Evolutionary conservation across 1,140 invertebrate species (phyloP).

Genomic region (Leptopilina clavipes): DNA sequence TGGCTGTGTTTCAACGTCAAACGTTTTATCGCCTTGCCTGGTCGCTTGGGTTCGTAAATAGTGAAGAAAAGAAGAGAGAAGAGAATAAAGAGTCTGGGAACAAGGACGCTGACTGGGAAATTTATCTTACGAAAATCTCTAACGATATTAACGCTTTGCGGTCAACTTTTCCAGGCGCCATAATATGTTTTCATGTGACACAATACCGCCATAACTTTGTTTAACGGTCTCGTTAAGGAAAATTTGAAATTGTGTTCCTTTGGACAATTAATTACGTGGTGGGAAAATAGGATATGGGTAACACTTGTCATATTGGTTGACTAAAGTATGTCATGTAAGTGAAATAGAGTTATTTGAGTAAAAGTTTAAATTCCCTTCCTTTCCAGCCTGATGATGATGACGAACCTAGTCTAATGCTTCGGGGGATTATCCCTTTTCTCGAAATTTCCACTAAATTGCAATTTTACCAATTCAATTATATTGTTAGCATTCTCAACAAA

Average conservation of each 20-base stretch:
- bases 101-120: background rate
- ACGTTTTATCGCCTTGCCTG: slow-evolving; percentile 11
- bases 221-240: background rate
- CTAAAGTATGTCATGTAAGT: no score
- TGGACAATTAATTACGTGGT: background rate
- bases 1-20: background rate
- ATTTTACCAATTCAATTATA: no score
- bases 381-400: no score
- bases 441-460: no score
- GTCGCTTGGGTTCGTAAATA: background rate
- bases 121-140: slow-evolving; percentile 24
- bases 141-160: slow-evolving; percentile 8
- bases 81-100: background rate
- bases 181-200: slow-evolving; percentile 16
- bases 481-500: no score
- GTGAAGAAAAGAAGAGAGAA: background rate
- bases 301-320: no score
- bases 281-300: background rate
- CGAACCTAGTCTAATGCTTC: no score
- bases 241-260: background rate
- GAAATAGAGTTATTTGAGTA: no score
- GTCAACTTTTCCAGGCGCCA: background rate
- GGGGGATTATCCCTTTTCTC: no score
- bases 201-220: background rate
- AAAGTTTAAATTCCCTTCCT: no score